These are phyloP conservation scores for Falco peregrinus DNA, from an alignment of 2,797 vertebrate genomes.

Conservation along the genomic window DNA sequence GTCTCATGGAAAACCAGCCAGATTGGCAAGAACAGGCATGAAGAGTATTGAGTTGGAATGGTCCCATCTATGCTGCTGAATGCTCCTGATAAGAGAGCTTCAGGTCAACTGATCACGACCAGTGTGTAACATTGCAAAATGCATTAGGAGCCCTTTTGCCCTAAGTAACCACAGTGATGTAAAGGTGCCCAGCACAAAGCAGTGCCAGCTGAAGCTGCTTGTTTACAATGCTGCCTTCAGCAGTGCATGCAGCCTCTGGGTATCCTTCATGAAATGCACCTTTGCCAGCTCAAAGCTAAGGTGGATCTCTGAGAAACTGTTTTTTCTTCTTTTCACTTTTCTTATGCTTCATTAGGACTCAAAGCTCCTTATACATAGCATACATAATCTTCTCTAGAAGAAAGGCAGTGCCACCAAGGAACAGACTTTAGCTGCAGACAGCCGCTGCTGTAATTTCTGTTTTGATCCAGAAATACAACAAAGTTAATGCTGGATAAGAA, in stretches of 20 bases:
- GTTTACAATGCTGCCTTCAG: background rate
- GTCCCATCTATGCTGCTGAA: background rate
- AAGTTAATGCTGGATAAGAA: background rate
- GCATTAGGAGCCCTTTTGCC: background rate
- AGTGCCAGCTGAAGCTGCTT: background rate
- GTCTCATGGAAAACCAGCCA: background rate
- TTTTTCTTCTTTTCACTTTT: background rate
- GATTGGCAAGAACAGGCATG: background rate
- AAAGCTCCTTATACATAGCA: background rate
- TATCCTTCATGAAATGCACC: background rate
- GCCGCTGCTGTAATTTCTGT: background rate
- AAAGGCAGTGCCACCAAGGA: background rate
- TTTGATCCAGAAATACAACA: background rate
- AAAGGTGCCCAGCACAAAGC: background rate
- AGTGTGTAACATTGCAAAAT: background rate
- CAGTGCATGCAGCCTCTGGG: background rate
- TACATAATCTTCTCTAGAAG: background rate
- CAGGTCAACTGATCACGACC: background rate
- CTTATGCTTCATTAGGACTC: background rate
- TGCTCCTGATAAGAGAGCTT: background rate
- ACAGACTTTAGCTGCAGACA: background rate
- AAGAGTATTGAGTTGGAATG: background rate
- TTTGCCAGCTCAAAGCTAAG: background rate
- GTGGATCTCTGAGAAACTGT: background rate
- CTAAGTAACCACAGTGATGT: background rate